A percentile compares a stretch with the other conserved stretches of the same genome.
Evolutionary conservation across 2,888 invertebrate species (phyloP).

Genomic region (Apotomis capreana): DNA sequence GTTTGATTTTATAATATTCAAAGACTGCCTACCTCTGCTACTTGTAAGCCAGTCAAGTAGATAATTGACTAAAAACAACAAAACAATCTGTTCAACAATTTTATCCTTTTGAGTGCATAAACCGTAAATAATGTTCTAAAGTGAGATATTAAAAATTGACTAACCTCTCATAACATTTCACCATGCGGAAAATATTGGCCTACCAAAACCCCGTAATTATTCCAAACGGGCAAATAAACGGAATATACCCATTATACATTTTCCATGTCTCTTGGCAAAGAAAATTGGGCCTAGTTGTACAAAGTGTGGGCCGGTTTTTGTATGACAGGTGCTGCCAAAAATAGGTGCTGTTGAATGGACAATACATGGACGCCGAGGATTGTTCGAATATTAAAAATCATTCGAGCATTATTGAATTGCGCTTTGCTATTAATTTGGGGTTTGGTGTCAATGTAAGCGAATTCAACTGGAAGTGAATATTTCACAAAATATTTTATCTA

Average conservation of each 20-base stretch:
- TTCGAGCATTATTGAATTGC: conserved; percentile 77
- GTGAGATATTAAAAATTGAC: conserved; percentile 48
- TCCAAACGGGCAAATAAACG: conserved; percentile 51
- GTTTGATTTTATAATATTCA: no score
- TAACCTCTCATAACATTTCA: conserved; percentile 51
- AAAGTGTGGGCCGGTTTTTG: conserved; percentile 43
- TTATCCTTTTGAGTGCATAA: conserved; percentile 27
- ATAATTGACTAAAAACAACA: conserved; percentile 2
- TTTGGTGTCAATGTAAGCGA: conserved; percentile 52
- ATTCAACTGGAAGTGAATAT: background rate
- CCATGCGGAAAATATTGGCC: conserved; percentile 58
- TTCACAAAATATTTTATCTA: no score
- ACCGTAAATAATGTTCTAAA: conserved; percentile 24
- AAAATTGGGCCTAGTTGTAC: conserved; percentile 44
- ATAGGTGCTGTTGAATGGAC: conserved; percentile 65
- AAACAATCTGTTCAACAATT: conserved; percentile 2
- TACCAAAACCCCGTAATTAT: conserved; percentile 53
- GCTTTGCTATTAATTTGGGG: conserved; percentile 69
- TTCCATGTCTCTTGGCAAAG: conserved; percentile 3
- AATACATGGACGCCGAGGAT: conserved; percentile 67
- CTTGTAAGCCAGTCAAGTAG: no score
- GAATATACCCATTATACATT: conserved; percentile 31
- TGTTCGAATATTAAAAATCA: conserved; percentile 80
- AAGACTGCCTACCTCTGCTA: no score
- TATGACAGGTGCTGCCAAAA: conserved; percentile 52